Conservation (phyloP, 2,113 vertebrate species). For the Microtus richardsoni region DNA sequence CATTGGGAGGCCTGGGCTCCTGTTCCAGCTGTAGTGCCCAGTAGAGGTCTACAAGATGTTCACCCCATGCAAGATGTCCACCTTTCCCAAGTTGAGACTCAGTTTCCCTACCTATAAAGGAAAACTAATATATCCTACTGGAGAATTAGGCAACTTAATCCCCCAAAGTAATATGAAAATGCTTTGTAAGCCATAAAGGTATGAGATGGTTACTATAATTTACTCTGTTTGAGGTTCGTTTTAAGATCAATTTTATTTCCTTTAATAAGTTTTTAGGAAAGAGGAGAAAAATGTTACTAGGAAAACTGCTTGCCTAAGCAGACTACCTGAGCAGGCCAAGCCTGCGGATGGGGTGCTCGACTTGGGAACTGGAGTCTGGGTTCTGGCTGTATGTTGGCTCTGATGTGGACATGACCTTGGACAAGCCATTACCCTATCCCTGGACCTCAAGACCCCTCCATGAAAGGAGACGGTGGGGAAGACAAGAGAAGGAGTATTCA, state of each 20-base stretch:
- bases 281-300: no score
- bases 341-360: not conserved
- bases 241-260: not conserved
- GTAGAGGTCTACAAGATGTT: fast-evolving
- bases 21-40: not conserved
- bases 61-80: not conserved
- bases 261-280: not conserved
- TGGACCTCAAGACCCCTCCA: not conserved
- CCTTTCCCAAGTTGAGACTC: not conserved
- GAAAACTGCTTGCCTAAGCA: not conserved
- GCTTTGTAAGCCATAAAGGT: not conserved
- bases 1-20: fast-evolving
- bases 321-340: not conserved
- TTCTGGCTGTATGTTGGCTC: not conserved
- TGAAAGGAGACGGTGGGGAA: not conserved
- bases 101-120: not conserved
- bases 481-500: not conserved
- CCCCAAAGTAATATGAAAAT: not conserved
- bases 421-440: not conserved
- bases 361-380: not conserved
- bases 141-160: not conserved
- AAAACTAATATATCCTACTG: not conserved
- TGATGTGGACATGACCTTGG: not conserved
- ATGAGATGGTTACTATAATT: not conserved
- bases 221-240: not conserved